Conservation (phyloP, 2,113 vertebrate species). For the Rana temporaria region DNA sequence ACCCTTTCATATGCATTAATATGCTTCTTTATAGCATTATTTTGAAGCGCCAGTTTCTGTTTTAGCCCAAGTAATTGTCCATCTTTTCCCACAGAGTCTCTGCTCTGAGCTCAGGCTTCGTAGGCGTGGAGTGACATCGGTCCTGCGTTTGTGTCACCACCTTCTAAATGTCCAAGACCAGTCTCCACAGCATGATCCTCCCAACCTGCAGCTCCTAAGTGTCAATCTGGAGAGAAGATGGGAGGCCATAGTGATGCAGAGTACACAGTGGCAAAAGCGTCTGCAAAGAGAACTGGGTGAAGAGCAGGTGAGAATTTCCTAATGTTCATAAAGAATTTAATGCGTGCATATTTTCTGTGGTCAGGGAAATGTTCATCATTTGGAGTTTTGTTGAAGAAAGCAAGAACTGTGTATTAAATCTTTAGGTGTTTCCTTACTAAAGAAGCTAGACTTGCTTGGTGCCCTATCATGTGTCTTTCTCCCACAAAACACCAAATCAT, state of each 20-base stretch:
- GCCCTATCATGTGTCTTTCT: too few relatives aligned
- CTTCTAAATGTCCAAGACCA: constrained; percentile 90
- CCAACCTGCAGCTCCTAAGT: constrained; percentile 85
- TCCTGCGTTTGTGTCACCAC: constrained; percentile 92
- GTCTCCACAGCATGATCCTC: constrained; percentile 63
- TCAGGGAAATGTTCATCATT: too few relatives aligned
- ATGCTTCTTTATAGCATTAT: not conserved
- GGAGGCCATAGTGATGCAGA: constrained; percentile 98
- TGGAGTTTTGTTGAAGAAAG: too few relatives aligned
- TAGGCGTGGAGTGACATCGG: constrained; percentile 85
- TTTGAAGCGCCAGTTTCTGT: not conserved
- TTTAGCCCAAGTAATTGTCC: not conserved
- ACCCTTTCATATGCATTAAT: not conserved
- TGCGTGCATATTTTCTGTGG: too few relatives aligned
- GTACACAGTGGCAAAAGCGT: constrained; percentile 93
- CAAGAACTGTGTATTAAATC: too few relatives aligned
- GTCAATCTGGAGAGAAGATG: constrained; percentile 96
- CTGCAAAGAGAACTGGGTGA: constrained; percentile 82
- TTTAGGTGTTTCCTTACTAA: too few relatives aligned
- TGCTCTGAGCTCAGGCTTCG: constrained; percentile 88
- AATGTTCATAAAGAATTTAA: not conserved
- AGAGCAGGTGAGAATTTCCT: constrained; percentile 77
- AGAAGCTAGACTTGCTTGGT: too few relatives aligned
- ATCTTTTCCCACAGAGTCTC: constrained; percentile 77
- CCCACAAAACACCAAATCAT: too few relatives aligned